These are phyloP conservation scores for Porites cylindrica DNA, from an alignment of 92 coral and sea anemone genomes.

Conservation along the genomic window DNA sequence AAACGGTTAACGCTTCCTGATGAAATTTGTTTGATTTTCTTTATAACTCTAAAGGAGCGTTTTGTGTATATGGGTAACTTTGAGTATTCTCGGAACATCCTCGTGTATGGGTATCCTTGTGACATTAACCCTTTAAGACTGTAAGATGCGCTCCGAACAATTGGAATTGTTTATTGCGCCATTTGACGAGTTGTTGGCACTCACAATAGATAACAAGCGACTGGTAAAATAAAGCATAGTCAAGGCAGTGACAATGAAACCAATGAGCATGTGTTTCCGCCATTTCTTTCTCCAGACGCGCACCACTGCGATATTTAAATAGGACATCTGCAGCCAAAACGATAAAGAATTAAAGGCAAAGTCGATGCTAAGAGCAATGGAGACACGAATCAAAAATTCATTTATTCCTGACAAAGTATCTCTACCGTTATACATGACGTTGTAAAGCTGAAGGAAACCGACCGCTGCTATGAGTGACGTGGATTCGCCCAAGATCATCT, in stretches of 20 bases:
- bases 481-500: constrained; percentile 69
- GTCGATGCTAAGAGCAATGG: constrained; percentile 65
- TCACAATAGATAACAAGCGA: constrained; percentile 31
- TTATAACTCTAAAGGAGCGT: no score
- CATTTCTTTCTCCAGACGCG: constrained; percentile 62
- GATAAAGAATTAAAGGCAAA: constrained; percentile 58
- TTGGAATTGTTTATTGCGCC: neutral
- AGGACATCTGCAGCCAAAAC: constrained; percentile 47
- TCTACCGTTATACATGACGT: constrained; percentile 55
- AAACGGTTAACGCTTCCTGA: no score
- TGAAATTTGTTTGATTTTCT: no score
- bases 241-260: constrained; percentile 9
- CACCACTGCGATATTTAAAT: constrained; percentile 42
- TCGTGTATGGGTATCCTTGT: no score
- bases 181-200: neutral
- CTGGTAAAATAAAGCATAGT: constrained; percentile 36
- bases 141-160: neutral
- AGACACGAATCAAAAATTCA: constrained; percentile 43
- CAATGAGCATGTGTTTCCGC: constrained; percentile 47
- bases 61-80: no score
- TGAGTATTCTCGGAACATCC: no score
- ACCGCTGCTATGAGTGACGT: constrained; percentile 65
- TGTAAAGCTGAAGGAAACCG: constrained; percentile 65
- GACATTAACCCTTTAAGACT: no score
- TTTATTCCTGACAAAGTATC: neutral